A percentile compares a stretch with the other conserved stretches of the same genome.
phyloP scores from a whole-genome alignment of 2,888 invertebrate species.

The Onthophagus sagittarius region DNA sequence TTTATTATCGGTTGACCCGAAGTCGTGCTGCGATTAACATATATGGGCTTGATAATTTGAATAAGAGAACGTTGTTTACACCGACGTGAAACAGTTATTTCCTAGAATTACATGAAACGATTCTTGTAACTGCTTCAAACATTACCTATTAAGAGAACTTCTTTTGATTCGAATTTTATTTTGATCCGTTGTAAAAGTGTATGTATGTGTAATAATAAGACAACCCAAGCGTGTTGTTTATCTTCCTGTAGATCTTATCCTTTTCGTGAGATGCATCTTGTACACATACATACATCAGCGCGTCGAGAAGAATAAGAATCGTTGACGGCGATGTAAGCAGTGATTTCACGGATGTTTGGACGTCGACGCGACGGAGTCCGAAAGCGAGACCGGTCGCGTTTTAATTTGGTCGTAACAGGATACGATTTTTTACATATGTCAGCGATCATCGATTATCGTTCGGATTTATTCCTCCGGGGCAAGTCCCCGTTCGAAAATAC shows the following conservation, averaged over 20 bases:
- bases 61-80: not conserved
- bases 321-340: not conserved
- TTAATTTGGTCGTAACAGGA: slow-evolving; percentile 10
- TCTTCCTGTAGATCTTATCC: not conserved
- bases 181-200: no score
- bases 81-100: not conserved
- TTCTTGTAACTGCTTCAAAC: not conserved
- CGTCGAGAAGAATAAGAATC: not conserved
- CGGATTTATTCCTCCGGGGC: not conserved
- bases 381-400: not conserved
- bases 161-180: no score
- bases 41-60: not conserved
- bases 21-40: not conserved
- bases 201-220: no score
- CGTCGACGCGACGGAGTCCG: not conserved
- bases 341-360: slow-evolving; percentile 13
- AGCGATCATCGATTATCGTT: slow-evolving; percentile 8
- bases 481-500: not conserved
- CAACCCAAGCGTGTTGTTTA: not conserved
- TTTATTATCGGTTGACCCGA: not conserved
- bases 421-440: slow-evolving; percentile 9
- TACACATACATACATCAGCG: not conserved
- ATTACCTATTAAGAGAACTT: not conserved
- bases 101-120: not conserved
- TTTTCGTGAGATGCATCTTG: not conserved